Conservation (phyloP, 2,113 vertebrate species). For the Poeciliopsis occidentalis region DNA sequence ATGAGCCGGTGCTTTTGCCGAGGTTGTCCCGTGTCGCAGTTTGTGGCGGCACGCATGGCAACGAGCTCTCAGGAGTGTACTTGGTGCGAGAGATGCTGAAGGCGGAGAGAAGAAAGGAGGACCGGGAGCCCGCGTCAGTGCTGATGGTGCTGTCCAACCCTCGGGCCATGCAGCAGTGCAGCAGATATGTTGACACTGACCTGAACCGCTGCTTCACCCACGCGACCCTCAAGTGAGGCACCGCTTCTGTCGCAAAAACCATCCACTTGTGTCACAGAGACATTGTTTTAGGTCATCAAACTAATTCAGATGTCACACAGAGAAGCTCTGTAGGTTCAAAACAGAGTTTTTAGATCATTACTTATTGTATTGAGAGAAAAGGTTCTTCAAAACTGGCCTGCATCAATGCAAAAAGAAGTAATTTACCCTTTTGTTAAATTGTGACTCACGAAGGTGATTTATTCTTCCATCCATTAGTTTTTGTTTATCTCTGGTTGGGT, state of each 20-base stretch:
- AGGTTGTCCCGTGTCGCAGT: conserved; percentile 78
- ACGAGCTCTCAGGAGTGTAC: conserved; percentile 83
- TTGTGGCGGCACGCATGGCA: conserved; percentile 85
- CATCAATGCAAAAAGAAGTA: no score
- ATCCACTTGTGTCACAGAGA: not conserved
- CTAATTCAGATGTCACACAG: not conserved
- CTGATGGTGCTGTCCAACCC: conserved; percentile 73
- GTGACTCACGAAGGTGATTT: not conserved
- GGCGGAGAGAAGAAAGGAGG: conserved; percentile 12
- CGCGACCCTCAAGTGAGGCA: conserved; percentile 67
- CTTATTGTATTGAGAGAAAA: no score
- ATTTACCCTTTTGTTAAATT: not conserved
- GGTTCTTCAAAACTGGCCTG: no score
- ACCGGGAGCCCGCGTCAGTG: conserved; percentile 26
- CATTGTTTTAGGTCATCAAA: not conserved
- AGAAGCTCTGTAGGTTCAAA: no score
- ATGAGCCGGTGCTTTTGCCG: conserved; percentile 51
- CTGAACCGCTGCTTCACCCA: conserved; percentile 80
- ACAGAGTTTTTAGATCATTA: no score
- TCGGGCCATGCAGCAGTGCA: conserved; percentile 67
- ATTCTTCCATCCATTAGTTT: no score
- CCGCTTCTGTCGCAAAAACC: not conserved
- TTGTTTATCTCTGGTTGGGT: no score
- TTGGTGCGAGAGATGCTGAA: conserved; percentile 77
- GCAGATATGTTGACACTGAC: conserved; percentile 74